Conservation (phyloP, 2,888 invertebrate species). For the Drosophila melanosoma region DNA sequence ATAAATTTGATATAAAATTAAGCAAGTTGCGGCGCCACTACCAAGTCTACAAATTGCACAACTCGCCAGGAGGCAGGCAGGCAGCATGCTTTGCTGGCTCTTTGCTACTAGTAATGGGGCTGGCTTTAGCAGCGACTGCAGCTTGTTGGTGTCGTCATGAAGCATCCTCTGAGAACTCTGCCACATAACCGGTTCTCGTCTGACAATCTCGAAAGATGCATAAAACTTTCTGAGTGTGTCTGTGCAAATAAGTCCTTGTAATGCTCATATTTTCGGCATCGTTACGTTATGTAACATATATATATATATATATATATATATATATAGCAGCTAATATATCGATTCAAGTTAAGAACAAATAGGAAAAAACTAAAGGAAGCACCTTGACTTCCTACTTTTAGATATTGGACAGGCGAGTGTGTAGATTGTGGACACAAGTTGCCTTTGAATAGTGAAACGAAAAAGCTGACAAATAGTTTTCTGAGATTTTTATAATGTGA, state of each 20-base stretch:
- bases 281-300: conserved; percentile 49
- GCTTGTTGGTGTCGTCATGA: conserved; percentile 55
- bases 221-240: conserved; percentile 15
- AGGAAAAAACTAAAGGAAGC: conserved; percentile 4
- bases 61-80: neutral
- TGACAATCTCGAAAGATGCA: conserved; percentile 16
- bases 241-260: conserved; percentile 51
- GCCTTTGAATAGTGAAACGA: conserved; percentile 14
- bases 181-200: conserved; percentile 15
- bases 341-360: conserved; percentile 55
- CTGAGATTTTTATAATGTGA: conserved; percentile 65
- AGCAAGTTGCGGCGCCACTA: conserved; percentile 53
- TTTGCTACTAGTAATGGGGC: conserved; percentile 43
- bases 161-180: conserved; percentile 24
- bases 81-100: conserved; percentile 29
- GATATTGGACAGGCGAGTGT: conserved; percentile 6
- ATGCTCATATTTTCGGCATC: conserved; percentile 61
- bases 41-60: conserved; percentile 58
- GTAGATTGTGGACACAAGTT: conserved; percentile 8
- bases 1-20: conserved; percentile 81
- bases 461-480: conserved; percentile 74
- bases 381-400: conserved; percentile 5
- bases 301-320: conserved; percentile 20
- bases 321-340: conserved; percentile 57
- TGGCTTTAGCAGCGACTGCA: conserved; percentile 45